Evolutionary conservation across 1,140 invertebrate genomes (phyloP), one percentile per base, ranked within the genome.

Genomic region (Bombus turneri): DNA sequence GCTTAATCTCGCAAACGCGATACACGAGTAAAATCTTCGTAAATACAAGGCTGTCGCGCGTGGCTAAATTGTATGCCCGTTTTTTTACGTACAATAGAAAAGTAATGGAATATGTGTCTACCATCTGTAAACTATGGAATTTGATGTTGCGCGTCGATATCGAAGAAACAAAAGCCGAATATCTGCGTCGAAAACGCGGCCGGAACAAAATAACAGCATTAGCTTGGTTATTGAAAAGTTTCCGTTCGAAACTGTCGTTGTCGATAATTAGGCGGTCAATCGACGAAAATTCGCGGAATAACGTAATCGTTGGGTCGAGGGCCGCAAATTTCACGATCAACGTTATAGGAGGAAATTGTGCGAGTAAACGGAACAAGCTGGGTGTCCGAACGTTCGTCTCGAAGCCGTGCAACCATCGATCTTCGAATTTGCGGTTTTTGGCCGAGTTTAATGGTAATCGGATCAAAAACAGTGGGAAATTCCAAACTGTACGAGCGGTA

Each of bases 401-500:
- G 18, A 80, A 47, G 28, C 81, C 81, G 43, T 74, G 76, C 39
- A 31, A 85, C 84, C 31, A 88, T 88, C 87, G 79, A 80, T 85
- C 77, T 88, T 82, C 47, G 75, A 88, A 82, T 88, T 86, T 79
- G 83, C 68, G 83, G 83, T 86, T 81, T 81, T 74, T 73, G 69
- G 53, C 69, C 31, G 62, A 85, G 83, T 88, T 85, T 62, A 57
- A 73, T 28, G 34, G 25, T n/a, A 62, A 53, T 73, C n/a, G 66
- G n/a, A 22, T 69, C 76, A 43, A 77, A 76, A 87, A 62, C 74
- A 76, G 57, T 13, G 39, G 66, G 47, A 85, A 37, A 73, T 53
- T 53, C 5, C 47, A 53, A 22, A 53, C 47, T 53, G 47, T 22
- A 53, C 47, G 47, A 53, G 18, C 18, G 47, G 47, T 8, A 22